Evolutionary conservation across 2,888 invertebrate species (phyloP).

Genomic region (Stenodera caucasica): DNA sequence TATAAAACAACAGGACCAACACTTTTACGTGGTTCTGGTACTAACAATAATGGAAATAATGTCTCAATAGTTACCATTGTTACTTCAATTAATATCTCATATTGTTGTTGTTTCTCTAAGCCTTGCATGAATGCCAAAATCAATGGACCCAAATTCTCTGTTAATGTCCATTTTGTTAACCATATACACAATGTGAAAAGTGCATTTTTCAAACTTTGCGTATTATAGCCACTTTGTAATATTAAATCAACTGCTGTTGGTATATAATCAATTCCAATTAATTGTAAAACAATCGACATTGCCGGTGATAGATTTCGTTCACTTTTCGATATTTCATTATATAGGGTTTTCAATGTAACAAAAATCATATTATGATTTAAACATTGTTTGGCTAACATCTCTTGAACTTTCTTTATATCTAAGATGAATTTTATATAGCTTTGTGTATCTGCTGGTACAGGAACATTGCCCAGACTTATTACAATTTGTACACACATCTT

Average conservation of each 20-base stretch:
- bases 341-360: conserved; percentile 62
- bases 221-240: conserved; percentile 50
- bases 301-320: conserved; percentile 62
- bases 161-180: conserved; percentile 66
- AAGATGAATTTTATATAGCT: conserved; percentile 48
- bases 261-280: conserved; percentile 55
- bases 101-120: conserved; percentile 47
- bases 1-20: conserved; percentile 66
- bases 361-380: conserved; percentile 58
- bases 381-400: conserved; percentile 49
- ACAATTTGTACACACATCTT: conserved; percentile 60
- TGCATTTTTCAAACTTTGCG: conserved; percentile 63
- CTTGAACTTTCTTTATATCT: conserved; percentile 48
- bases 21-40: conserved; percentile 61
- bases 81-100: conserved; percentile 60
- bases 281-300: conserved; percentile 63
- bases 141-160: conserved; percentile 67
- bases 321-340: conserved; percentile 64
- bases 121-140: conserved; percentile 68
- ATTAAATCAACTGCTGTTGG: conserved; percentile 56
- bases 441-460: conserved; percentile 43
- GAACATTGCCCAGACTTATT: conserved; percentile 57
- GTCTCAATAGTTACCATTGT: conserved; percentile 64
- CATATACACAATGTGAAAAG: conserved; percentile 69
- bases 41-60: conserved; percentile 61